Evolutionary conservation across 2,888 invertebrate genomes (phyloP), one percentile per base, ranked within the genome.

Genomic region (Creontiades dilutus): DNA sequence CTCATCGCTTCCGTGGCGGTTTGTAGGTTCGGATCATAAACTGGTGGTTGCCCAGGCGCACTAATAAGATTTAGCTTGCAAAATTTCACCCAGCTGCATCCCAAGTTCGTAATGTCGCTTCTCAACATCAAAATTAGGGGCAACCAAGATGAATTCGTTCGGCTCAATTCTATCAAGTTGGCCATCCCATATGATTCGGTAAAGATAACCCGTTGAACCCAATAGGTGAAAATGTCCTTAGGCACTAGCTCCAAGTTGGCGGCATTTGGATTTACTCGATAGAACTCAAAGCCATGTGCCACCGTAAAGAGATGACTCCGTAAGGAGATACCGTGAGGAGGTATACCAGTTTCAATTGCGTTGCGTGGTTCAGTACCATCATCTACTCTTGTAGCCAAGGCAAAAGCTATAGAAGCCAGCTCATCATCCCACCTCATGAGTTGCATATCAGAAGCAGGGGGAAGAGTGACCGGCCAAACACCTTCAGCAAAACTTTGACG

Each of bases 31-130:
- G 3, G 5, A 16, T 52, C 52, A 37, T 4, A 37, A 37, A 37
- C 37, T 4, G 7, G 7, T 7, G 52, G 52, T 52, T 52, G 1
- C 2, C 61, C 61, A 19, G 61, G 9, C 0, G 4, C 23, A 23
- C 23, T 19, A 37, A 37, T 37, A 37, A 37, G 2, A 37, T 37
- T 37, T 13, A 9, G 12, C 23, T 7, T 68, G 13, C 68, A 68
- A 68, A 23, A 68, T 23, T 68, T 68, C 68, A 68, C 23, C 68
- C 68, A 68, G 68, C 68, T 68, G 68, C 68, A 68, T 11, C 68
- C 68, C 0, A 68, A 12, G 9, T 19, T 12, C 3, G 68, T 68
- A 7, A 68, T 23, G 68, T 68, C 68, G 68, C 68, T 68, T 12
- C 68, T n/a, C 23, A 68, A 27, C 68, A 68, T 68, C 68, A 68